phyloP scores from a whole-genome alignment of 2,113 vertebrate genomes.

The Apistogramma diplotaenia region DNA sequence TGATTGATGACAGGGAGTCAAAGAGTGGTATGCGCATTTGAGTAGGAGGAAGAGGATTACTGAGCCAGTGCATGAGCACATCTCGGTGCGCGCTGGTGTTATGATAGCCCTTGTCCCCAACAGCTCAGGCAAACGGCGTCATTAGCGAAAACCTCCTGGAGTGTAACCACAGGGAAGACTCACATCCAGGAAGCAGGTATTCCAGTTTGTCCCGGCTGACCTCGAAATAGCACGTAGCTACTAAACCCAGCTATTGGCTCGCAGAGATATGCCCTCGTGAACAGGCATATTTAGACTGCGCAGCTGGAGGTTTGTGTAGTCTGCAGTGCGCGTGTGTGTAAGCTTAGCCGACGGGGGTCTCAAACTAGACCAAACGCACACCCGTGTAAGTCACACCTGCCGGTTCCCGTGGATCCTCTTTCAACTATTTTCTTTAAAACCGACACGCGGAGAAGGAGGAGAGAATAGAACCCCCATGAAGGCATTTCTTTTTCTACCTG shows the following conservation, averaged over 20 bases:
- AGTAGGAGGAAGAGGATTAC: conserved; percentile 3
- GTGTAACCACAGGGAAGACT: conserved; percentile 44
- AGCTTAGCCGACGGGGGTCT: conserved; percentile 32
- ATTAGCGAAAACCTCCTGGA: conserved; percentile 42
- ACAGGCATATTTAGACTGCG: conserved; percentile 34
- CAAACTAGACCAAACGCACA: conserved; percentile 3
- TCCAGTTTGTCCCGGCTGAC: conserved; percentile 35
- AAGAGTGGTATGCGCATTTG: conserved; percentile 1
- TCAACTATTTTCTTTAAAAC: conserved; percentile 49
- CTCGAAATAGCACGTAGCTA: conserved; percentile 34
- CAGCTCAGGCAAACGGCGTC: conserved; percentile 36
- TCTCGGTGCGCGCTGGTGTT: not conserved
- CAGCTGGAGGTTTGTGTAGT: conserved; percentile 30
- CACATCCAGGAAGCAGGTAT: conserved; percentile 24
- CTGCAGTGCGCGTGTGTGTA: not conserved
- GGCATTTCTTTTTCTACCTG: not conserved
- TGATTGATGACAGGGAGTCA: conserved; percentile 41
- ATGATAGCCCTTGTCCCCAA: conserved; percentile 3
- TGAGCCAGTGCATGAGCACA: not conserved
- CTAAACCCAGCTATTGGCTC: conserved; percentile 32
- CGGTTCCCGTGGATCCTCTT: conserved; percentile 54
- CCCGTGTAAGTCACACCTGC: conserved; percentile 51
- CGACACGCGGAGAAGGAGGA: conserved; percentile 15
- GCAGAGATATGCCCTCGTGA: conserved; percentile 15
- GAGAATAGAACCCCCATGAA: not conserved